Base-by-base conservation (phyloP, 2,113 vertebrate genomes). In the Dromas ardeola region DNA sequence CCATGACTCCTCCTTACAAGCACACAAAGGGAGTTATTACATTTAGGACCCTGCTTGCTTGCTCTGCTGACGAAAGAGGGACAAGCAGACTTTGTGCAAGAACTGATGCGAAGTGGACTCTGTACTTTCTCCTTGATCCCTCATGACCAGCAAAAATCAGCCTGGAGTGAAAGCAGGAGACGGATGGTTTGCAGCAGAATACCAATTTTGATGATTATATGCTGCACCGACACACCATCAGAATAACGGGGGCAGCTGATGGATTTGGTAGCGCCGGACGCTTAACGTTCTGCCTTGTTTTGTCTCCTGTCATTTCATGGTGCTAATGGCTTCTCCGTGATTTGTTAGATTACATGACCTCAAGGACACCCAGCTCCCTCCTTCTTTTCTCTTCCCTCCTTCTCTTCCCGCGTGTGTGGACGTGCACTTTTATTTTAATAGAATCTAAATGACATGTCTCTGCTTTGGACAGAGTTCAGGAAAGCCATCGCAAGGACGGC, bases 121-220 rank as follows among this genome's bases (percentile, higher is more conserved):
- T 6, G 8, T 5, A 3, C 34, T 84, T 76, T 70, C 81, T 70
- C 93, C 88, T 66, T 45, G 20, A 32, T 65, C 69, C 30, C 34
- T 63, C 10, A 40, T 15, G 72, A 38, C 53, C 70, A 42, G 81
- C 38, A n/a, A 80, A 86, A 36, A 19, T 50, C 81, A 53, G 81
- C 11, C 72, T 10, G 52, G 55, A 66, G 43, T 9, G 49, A 71
- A 71, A 77, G 86, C 49, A n/a, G 80, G 52, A 85, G 76, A 43
- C 1, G 8, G 71, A 2, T 15, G 70, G 25, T 70, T 25, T 36
- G 72, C 69, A 74, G 89, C 80, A 73, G 92, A 82, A 94, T 86
- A 58, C 62, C 95, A 88, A 80, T 95, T 47, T 18, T 26, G 71
- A 92, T 92, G 94, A 95, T 97, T 95, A 95, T 49, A 96, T 3